Conservation (phyloP, 2,888 invertebrate species). For the Pteria penguin region DNA sequence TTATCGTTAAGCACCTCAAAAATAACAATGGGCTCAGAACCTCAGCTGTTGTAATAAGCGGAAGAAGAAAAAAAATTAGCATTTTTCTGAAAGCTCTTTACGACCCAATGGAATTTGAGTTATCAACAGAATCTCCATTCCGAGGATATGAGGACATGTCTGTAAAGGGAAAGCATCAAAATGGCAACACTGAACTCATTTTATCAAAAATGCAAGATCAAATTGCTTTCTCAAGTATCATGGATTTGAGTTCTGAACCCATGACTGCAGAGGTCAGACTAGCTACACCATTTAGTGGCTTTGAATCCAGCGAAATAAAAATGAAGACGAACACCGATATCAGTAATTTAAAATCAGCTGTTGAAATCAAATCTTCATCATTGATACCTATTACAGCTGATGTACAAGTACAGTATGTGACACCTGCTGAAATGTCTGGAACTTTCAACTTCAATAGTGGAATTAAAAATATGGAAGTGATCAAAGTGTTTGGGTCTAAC, state of each 20-base stretch:
- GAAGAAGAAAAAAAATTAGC: slow-evolving; percentile 2
- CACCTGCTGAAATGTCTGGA: slow-evolving; percentile 18
- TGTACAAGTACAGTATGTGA: slow-evolving; percentile 1
- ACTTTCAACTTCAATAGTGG: slow-evolving; percentile 18
- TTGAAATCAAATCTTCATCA: slow-evolving; percentile 19
- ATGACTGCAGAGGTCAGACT: slow-evolving; percentile 32
- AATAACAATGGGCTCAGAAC: slow-evolving; percentile 8
- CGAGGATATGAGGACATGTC: slow-evolving; percentile 1
- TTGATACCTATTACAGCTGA: slow-evolving; percentile 10
- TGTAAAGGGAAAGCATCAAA: slow-evolving; percentile 9
- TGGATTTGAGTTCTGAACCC: slow-evolving; percentile 7
- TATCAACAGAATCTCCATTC: slow-evolving; percentile 29
- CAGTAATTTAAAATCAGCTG: slow-evolving; percentile 7
- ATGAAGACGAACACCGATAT: slow-evolving; percentile 41
- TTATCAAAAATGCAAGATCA: not conserved
- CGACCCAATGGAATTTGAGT: slow-evolving; percentile 17
- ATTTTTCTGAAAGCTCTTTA: slow-evolving; percentile 6
- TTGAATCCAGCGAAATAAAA: slow-evolving; percentile 44
- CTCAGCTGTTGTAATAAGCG: slow-evolving; percentile 6
- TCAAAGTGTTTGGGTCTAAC: slow-evolving; percentile 11
- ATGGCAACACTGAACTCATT: slow-evolving; percentile 2
- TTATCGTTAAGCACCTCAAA: slow-evolving; percentile 20
- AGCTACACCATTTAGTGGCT: slow-evolving; percentile 45
- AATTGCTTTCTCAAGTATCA: not conserved
- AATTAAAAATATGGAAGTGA: slow-evolving; percentile 13